Base-by-base conservation (phyloP, 2,113 vertebrate genomes). In the Gila orcuttii region DNA sequence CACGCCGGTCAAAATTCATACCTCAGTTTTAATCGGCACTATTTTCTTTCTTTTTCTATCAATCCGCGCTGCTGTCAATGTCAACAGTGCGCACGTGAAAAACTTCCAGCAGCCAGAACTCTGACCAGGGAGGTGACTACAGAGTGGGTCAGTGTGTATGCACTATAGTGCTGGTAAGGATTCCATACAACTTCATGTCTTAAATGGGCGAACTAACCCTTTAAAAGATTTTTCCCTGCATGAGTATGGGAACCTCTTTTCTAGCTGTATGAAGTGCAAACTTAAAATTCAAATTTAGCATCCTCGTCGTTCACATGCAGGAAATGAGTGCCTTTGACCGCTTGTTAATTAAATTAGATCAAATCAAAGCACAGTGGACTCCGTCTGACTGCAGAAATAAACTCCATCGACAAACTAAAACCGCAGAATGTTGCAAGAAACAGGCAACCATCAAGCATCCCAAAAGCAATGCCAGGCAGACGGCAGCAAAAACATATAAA, bases 341-440 rank as follows among this genome's bases (percentile, higher is more conserved):
- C 75, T 85, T 57, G 17, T 36, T 39, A 88, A 88, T 82, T 88
- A 36, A 85, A 87, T 76, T 69, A 71, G 85, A 77, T 59, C 33
- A 39, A 84, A 87, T 69, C 59, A 50, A 74, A n/a, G 39, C 31
- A 33, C 23, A n/a, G 19, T 57, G 57, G 74, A 83, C 36, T 50
- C 39, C 21, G 45, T 11, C 5, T 31, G 39, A 83, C 28, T 69
- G 81, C 23, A 25, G 50, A 73, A 69, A 31, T n/a, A 83, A 36
- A 13, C 64, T 39, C 7, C 7, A 50, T 15, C 47, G 28, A 82
- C 79, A 52, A 36, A 52, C 25, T 82, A 21, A 82, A 69, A 55
- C 19, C 3, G 1, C 19, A 69, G 45, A 28, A 69, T 82, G 64
- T 82, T 69, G 64, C 66, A 74, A 83, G 28, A 55, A 68, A 55